Evolutionary conservation across 2,113 vertebrate genomes (phyloP).

Genomic region (Campylomormyrus tamandua): DNA sequence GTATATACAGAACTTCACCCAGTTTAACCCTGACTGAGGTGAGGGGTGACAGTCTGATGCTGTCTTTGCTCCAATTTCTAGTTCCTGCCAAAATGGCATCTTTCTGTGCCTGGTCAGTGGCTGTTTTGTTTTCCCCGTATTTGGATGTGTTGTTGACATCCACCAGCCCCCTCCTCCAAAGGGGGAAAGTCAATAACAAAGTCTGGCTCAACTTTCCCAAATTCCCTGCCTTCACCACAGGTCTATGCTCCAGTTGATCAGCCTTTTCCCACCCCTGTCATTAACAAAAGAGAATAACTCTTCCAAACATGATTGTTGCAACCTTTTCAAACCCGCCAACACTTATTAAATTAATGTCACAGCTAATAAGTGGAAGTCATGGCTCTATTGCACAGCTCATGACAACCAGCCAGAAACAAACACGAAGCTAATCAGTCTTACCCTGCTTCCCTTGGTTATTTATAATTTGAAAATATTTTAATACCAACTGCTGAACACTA

Average conservation of each 20-base stretch:
- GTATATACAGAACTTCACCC: not conserved
- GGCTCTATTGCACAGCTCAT: not conserved
- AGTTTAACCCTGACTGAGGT: not conserved
- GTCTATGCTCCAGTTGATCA: not conserved
- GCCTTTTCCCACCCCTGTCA: not conserved
- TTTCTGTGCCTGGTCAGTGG: not conserved
- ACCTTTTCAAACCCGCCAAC: not conserved
- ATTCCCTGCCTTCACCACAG: not conserved
- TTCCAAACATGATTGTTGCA: not conserved
- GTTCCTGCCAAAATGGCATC: not conserved
- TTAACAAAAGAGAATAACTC: not conserved
- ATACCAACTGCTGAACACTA: not conserved
- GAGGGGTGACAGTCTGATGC: not conserved
- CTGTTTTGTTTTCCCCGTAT: not conserved
- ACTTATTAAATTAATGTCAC: not conserved
- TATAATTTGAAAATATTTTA: not conserved
- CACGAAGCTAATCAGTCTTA: not conserved
- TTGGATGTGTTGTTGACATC: not conserved
- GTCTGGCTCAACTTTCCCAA: not conserved
- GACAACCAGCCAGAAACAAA: not conserved
- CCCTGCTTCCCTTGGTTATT: not conserved
- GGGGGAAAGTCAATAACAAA: not conserved
- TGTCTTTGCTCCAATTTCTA: not conserved
- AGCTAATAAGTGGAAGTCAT: not conserved
- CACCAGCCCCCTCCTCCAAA: not conserved